phyloP scores from a whole-genome alignment of 2,797 vertebrate genomes.

The Graptemys geographica region DNA sequence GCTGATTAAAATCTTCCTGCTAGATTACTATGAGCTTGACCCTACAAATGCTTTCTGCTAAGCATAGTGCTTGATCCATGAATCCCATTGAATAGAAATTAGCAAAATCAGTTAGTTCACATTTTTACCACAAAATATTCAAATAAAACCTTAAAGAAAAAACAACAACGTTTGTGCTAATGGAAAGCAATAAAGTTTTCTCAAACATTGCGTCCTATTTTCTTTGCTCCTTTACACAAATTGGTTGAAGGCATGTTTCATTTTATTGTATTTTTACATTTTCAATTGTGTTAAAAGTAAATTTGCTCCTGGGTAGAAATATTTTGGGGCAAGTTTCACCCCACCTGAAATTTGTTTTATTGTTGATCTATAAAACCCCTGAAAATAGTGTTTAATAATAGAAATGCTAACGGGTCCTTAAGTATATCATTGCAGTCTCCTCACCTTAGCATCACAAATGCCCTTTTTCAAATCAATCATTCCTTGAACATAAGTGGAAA shows the following conservation, averaged over 20 bases:
- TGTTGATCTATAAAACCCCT: background rate
- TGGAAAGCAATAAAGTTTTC: background rate
- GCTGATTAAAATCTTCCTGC: background rate
- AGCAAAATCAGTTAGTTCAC: background rate
- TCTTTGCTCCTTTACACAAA: background rate
- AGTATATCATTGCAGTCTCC: background rate
- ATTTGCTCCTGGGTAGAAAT: background rate
- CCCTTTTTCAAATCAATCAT: background rate
- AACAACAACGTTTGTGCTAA: background rate
- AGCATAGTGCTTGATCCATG: background rate
- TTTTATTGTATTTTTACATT: background rate
- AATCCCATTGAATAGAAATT: background rate
- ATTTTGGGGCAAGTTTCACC: background rate
- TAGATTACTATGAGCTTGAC: background rate
- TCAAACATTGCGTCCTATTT: accelerated
- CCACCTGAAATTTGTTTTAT: background rate
- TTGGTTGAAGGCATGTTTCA: background rate
- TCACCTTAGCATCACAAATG: accelerated
- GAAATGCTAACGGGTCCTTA: background rate
- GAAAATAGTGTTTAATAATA: background rate
- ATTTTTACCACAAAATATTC: background rate
- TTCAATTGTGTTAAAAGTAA: background rate
- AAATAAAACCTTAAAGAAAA: background rate
- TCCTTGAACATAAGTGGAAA: background rate
- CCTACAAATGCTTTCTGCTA: background rate